Percentiles rank a stretch among this genome's conserved stretches.
These are phyloP conservation scores for Columbina picui DNA, from an alignment of 2,113 vertebrate species.

Conservation along the genomic window DNA sequence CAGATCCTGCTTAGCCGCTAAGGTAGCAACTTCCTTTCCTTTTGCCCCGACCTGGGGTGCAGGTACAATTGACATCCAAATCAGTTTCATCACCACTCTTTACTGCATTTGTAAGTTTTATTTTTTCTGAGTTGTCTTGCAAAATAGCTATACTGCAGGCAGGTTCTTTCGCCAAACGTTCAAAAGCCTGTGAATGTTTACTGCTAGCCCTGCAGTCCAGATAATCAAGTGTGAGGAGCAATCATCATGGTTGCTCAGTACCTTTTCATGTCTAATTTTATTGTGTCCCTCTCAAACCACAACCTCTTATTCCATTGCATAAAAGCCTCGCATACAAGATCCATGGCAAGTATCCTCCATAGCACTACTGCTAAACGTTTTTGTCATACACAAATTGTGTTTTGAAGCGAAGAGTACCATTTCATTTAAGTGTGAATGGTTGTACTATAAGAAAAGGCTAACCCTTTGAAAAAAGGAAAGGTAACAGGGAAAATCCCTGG, in stretches of 20 bases:
- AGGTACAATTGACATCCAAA: rapidly evolving
- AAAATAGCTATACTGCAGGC: not conserved
- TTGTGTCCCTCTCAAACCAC: not conserved
- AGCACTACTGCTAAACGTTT: not conserved
- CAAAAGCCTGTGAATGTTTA: not conserved
- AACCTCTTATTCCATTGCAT: not conserved
- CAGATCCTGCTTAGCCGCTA: not conserved
- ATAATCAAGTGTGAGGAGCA: not conserved
- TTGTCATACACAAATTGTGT: not conserved
- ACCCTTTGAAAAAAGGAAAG: not conserved
- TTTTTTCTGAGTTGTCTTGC: not conserved
- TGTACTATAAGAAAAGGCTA: not conserved
- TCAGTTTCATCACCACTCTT: not conserved
- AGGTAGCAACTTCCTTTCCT: not conserved
- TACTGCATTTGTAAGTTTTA: not conserved
- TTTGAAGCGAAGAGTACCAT: not conserved
- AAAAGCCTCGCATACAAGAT: not conserved
- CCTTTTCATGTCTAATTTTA: not conserved
- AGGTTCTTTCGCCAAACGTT: not conserved
- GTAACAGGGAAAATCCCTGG: not conserved
- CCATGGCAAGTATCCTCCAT: not conserved
- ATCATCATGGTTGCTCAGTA: rapidly evolving
- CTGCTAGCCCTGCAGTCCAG: not conserved
- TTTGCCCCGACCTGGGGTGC: not conserved
- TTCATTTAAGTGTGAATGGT: not conserved